Base-by-base conservation (phyloP, 2,113 vertebrate species). In the Chionomys nivalis region DNA sequence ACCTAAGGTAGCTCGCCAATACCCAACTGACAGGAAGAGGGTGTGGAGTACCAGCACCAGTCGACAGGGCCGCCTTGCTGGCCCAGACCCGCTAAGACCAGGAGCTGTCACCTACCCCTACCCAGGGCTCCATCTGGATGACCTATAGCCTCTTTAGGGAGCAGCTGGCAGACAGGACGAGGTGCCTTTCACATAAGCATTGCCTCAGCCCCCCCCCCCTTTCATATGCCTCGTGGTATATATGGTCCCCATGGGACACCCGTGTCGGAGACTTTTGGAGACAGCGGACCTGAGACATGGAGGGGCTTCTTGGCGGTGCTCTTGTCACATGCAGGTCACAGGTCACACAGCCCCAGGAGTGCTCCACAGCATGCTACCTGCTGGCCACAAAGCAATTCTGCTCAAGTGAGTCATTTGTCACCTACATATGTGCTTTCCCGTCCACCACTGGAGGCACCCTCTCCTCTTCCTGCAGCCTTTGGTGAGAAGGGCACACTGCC, bases 141-240 rank as follows among this genome's bases (percentile, higher is more conserved):
- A 44, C 77, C 76, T 26, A 82, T 26, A 58, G 23, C 31, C 52
- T 36, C 49, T 24, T n/a, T 19, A 82, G 26, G 26, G 23, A 83
- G n/a, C 55, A 83, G 23, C 1, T 63, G 23, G 17, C 12, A 31
- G 55, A 16, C n/a, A 42, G 81, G 81, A 61, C 24, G 14, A 39
- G 12, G n/a, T 39, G 36, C 4, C 63, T 49, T 36, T 66, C 28
- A 49, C 17, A 12, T 21, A 33, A 65, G 28, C 31, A 47, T 31
- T 8, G 6, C 31, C 31, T n/a, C n/a, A 12, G 31, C n/a, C 36
- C 39, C 16, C 39, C 39, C n/a, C 33, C 68, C 12, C 68, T 52
- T 98, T 99, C 99, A 99, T n/a, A 99, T 96, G 91, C 99, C 99
- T 44, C 99, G 33, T 31, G 42, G 33, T 98, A 98, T 24, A 99